Conservation (phyloP, 2,888 invertebrate genomes). For the Temnothorax ravouxi region DNA sequence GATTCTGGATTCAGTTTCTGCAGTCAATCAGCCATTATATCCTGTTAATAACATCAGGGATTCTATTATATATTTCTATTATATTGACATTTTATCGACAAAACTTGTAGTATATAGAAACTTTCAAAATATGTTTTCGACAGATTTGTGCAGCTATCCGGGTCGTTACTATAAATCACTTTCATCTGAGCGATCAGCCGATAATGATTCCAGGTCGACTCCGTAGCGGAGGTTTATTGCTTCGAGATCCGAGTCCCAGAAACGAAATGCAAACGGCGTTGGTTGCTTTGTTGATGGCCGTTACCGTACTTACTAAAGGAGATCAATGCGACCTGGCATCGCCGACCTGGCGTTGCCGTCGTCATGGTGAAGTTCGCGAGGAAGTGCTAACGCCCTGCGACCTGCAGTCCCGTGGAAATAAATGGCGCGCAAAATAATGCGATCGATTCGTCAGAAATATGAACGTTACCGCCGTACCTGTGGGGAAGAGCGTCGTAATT, state of each 20-base stretch:
- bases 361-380: slow-evolving; percentile 70
- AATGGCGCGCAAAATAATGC: slow-evolving; percentile 11
- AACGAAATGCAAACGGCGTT: not conserved
- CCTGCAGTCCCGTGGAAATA: slow-evolving; percentile 38
- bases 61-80: too few species aligned
- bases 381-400: slow-evolving; percentile 39
- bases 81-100: too few species aligned
- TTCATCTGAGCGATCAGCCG: not conserved
- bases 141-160: too few species aligned
- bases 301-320: slow-evolving; percentile 3
- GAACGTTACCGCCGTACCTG: not conserved
- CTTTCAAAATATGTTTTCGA: too few species aligned
- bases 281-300: slow-evolving; percentile 7
- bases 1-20: too few species aligned
- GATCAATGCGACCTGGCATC: slow-evolving; percentile 70
- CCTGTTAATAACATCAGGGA: too few species aligned
- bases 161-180: not conserved
- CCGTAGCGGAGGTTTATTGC: not conserved
- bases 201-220: not conserved
- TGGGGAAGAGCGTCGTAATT: too few species aligned
- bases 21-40: too few species aligned
- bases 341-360: slow-evolving; percentile 61
- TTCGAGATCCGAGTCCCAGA: not conserved
- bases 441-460: slow-evolving; percentile 34
- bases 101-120: too few species aligned